Conservation (phyloP, 2,797 vertebrate species). For the Sciaenops ocellatus region DNA sequence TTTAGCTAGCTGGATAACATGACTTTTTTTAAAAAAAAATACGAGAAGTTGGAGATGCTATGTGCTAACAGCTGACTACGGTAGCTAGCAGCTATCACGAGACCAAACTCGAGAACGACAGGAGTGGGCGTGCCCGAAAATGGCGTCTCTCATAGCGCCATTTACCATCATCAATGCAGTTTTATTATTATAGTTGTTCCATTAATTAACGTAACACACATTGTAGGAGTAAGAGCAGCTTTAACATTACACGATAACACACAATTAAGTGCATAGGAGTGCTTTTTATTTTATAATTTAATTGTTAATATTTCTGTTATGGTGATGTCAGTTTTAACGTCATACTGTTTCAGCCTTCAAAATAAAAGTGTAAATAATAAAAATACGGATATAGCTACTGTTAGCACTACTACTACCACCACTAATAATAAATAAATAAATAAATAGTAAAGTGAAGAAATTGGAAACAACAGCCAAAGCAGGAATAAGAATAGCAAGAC, state of each 20-base stretch:
- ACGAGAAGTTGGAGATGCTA: background rate
- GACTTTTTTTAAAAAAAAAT: background rate
- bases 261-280: rapidly evolving
- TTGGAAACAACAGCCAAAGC: background rate
- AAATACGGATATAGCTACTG: background rate
- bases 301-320: background rate
- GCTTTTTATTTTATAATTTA: background rate
- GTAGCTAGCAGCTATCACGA: constrained; percentile 48
- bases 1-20: background rate
- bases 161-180: background rate
- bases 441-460: background rate
- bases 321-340: constrained; percentile 12
- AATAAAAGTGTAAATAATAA: constrained; percentile 42
- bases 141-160: background rate
- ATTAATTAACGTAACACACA: background rate
- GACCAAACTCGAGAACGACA: constrained; percentile 33
- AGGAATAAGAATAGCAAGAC: background rate
- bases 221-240: rapidly evolving
- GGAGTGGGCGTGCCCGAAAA: constrained; percentile 49
- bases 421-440: background rate
- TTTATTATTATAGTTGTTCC: background rate
- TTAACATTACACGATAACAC: rapidly evolving
- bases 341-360: constrained; percentile 32
- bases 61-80: background rate
- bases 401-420: background rate